Percentiles rank a stretch among this genome's conserved stretches.
phyloP scores from a whole-genome alignment of 92 coral and sea anemone species.

The Zoanthus sociatus region DNA sequence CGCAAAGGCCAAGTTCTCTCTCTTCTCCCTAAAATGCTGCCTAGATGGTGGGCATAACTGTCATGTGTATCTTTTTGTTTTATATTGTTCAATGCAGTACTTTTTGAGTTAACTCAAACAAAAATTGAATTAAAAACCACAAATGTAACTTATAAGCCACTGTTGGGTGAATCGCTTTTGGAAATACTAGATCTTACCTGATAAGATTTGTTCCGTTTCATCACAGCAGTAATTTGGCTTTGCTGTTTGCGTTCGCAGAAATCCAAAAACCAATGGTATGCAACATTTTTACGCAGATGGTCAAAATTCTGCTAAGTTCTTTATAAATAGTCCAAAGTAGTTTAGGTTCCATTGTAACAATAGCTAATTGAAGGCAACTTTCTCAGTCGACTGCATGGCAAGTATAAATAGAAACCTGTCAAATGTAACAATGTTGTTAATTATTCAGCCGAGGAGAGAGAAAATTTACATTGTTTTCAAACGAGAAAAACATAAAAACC shows the following conservation, averaged over 20 bases:
- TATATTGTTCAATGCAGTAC: conserved; percentile 1
- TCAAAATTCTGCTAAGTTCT: conserved; percentile 8
- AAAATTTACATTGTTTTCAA: not conserved
- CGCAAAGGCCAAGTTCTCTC: not conserved
- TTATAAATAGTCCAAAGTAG: not conserved
- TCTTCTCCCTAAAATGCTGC: too few relatives aligned
- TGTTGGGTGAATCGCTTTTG: conserved; percentile 4
- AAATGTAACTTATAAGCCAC: not conserved
- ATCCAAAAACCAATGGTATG: conserved; percentile 10
- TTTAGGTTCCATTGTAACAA: conserved; percentile 12
- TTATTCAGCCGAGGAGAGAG: conserved; percentile 5
- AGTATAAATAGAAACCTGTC: conserved; percentile 29
- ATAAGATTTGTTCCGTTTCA: not conserved
- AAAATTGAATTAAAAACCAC: not conserved
- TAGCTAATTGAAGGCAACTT: not conserved
- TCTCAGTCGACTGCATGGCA: conserved; percentile 15
- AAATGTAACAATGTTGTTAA: not conserved
- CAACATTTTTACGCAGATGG: conserved; percentile 19
- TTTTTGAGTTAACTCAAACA: not conserved
- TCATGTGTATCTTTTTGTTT: not conserved
- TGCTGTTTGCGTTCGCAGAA: not conserved
- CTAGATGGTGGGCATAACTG: not conserved
- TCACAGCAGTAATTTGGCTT: not conserved
- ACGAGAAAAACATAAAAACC: not conserved
- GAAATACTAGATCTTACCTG: conserved; percentile 17